Percentiles rank a stretch among this genome's conserved stretches.
phyloP scores from a whole-genome alignment of 2,888 invertebrate species.

The Bombylius major region DNA sequence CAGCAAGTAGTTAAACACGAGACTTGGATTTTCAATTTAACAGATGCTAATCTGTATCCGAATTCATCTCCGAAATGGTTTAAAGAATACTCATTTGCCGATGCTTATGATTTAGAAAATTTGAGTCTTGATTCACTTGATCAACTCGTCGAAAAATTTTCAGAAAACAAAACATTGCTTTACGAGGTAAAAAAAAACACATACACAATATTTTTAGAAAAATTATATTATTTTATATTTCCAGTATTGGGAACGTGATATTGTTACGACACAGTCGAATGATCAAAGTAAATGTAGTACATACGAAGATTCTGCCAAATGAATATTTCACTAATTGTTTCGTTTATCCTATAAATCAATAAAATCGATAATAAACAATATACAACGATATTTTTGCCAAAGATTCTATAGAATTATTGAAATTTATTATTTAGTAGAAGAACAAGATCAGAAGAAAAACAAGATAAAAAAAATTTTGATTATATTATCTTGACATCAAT shows the following conservation, averaged over 20 bases:
- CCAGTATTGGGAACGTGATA: constrained; percentile 23
- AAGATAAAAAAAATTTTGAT: no score
- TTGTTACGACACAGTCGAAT: constrained; percentile 23
- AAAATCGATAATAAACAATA: no score
- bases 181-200: constrained; percentile 21
- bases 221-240: neutral
- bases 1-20: constrained; percentile 54
- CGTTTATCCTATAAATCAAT: no score
- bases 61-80: constrained; percentile 53
- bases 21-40: constrained; percentile 63
- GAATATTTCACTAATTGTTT: no score
- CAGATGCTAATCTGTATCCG: constrained; percentile 52
- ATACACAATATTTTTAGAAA: neutral
- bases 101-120: constrained; percentile 47
- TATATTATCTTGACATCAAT: no score
- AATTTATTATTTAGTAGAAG: no score
- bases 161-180: constrained; percentile 22
- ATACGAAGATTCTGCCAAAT: no score
- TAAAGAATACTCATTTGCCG: constrained; percentile 60
- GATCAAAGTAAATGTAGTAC: constrained; percentile 14
- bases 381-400: no score
- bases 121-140: constrained; percentile 51
- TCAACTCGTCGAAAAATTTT: constrained; percentile 47
- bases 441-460: no score
- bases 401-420: no score